Evolutionary conservation across 2,888 invertebrate species (phyloP).

Genomic region (Boloria selene): DNA sequence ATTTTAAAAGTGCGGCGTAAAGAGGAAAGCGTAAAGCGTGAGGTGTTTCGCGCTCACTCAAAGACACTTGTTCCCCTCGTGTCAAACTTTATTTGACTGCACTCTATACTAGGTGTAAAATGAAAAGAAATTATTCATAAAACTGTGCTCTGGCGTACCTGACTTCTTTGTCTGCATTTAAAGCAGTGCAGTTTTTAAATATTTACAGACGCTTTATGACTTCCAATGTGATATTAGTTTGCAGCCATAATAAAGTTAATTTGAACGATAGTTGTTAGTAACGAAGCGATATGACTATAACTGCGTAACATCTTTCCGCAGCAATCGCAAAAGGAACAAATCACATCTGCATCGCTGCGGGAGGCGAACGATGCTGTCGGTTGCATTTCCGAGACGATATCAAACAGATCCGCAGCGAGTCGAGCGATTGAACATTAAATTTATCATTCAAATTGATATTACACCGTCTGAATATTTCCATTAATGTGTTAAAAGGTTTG

Average conservation of each 20-base stretch:
- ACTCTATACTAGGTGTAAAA: conserved; percentile 13
- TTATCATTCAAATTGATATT: conserved; percentile 22
- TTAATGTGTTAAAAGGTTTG: conserved; percentile 3
- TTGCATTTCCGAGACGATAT: conserved; percentile 17
- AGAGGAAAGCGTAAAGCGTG: conserved; percentile 1
- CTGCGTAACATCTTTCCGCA: background rate
- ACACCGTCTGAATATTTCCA: conserved; percentile 12
- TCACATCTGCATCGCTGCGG: conserved; percentile 3
- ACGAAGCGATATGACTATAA: too few species aligned
- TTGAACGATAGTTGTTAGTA: too few species aligned
- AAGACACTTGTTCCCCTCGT: conserved; percentile 16
- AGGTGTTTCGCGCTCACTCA: conserved; percentile 13
- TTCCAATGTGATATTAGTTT: too few species aligned
- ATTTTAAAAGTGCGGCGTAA: background rate
- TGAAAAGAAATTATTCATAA: conserved; percentile 21
- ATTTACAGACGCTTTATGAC: background rate
- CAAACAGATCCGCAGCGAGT: conserved; percentile 13
- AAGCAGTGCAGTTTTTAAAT: background rate
- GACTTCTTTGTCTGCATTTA: conserved; percentile 1
- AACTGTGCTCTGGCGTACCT: background rate
- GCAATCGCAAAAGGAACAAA: conserved; percentile 5
- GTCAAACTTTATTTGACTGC: conserved; percentile 27
- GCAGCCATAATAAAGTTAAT: too few species aligned
- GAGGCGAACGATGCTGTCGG: conserved; percentile 7
- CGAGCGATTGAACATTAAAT: conserved; percentile 16